phyloP scores from a whole-genome alignment of 2,797 vertebrate species.

The Rhyacichthys aspro region DNA sequence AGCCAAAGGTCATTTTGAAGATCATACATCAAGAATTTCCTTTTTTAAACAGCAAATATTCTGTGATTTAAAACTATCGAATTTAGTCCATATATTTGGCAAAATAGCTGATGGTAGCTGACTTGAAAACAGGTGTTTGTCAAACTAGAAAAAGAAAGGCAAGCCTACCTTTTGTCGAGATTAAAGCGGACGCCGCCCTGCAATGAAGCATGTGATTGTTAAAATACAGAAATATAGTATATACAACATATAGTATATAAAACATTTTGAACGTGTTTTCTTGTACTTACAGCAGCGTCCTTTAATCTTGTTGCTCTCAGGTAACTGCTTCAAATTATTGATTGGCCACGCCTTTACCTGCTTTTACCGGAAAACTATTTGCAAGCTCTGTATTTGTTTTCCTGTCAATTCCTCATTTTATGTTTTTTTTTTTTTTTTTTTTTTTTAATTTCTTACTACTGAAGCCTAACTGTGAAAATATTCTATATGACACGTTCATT shows the following conservation, averaged over 20 bases:
- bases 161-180: slow-evolving; percentile 73
- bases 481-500: too few relatives aligned
- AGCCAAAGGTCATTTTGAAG: slow-evolving; percentile 61
- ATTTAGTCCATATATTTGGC: too few relatives aligned
- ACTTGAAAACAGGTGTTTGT: slow-evolving; percentile 63
- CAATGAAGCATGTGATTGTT: slow-evolving; percentile 41
- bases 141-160: slow-evolving; percentile 17
- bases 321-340: slow-evolving; percentile 64
- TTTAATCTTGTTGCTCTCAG: slow-evolving; percentile 80
- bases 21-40: slow-evolving; percentile 27
- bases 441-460: too few relatives aligned
- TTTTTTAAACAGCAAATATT: not conserved
- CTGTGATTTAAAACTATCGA: not conserved
- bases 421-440: too few relatives aligned
- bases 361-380: not conserved
- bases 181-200: slow-evolving; percentile 87
- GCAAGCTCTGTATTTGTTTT: too few relatives aligned
- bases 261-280: not conserved
- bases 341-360: slow-evolving; percentile 73
- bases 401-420: too few relatives aligned
- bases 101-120: not conserved
- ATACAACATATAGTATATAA: not conserved
- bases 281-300: slow-evolving; percentile 86
- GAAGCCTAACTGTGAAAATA: too few relatives aligned
- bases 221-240: slow-evolving; percentile 40